phyloP scores from a whole-genome alignment of 2,797 vertebrate species.

The Falco novaeseelandiae region DNA sequence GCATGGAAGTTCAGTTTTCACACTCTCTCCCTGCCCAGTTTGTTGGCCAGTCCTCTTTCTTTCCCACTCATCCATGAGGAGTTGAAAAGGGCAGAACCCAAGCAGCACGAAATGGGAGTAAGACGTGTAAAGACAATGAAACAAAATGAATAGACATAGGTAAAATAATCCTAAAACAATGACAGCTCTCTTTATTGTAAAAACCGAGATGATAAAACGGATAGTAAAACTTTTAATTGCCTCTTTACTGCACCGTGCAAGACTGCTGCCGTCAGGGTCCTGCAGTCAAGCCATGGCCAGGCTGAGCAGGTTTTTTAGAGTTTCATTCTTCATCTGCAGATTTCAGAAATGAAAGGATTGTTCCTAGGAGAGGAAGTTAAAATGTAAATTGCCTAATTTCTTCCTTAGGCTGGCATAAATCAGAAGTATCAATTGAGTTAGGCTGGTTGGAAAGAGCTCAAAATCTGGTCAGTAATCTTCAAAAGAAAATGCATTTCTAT shows the following conservation, averaged over 20 bases:
- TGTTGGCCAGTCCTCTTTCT: background rate
- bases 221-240: slow-evolving; percentile 68
- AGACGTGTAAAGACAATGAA: slow-evolving; percentile 59
- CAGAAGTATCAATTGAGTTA: slow-evolving; percentile 34
- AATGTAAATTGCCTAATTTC: slow-evolving; percentile 55
- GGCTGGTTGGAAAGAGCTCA: background rate
- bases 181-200: slow-evolving; percentile 64
- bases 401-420: slow-evolving; percentile 45
- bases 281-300: background rate
- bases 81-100: slow-evolving; percentile 42
- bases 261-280: slow-evolving; percentile 32
- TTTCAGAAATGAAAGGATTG: slow-evolving; percentile 34
- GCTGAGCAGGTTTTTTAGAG: slow-evolving; percentile 42
- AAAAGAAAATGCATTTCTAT: slow-evolving; percentile 18
- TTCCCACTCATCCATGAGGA: background rate
- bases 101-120: background rate
- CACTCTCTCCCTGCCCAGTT: background rate
- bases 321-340: slow-evolving; percentile 58
- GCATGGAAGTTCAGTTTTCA: background rate
- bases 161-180: slow-evolving; percentile 70
- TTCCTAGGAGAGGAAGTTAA: slow-evolving; percentile 63
- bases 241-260: slow-evolving; percentile 34
- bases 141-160: slow-evolving; percentile 58
- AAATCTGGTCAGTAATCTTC: slow-evolving; percentile 13
- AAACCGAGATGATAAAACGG: slow-evolving; percentile 53